Evolutionary conservation across 2,797 vertebrate species (phyloP), one percentile per base, ranked within the genome.

Genomic region (Xenopus petersii): DNA sequence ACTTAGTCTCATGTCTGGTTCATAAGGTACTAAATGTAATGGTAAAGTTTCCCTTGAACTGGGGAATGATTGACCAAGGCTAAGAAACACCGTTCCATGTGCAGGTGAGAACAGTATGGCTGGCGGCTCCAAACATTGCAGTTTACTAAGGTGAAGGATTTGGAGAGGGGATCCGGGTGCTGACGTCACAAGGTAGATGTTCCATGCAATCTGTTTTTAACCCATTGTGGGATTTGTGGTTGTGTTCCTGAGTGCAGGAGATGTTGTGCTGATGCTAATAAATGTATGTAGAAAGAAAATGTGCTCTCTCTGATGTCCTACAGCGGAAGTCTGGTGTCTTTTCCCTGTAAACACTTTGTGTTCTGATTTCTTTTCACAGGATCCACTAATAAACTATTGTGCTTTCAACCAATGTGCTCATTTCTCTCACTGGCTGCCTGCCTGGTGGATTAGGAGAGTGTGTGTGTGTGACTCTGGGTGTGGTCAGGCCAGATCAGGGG

Each of bases 351-450:
- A 79, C 77, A 79, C 71, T 74, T 70, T 60, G 71, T 79, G 77
- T 74, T 74, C 67, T 55, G 36, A 74, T 79, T 74, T 74, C 67
- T 79, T 79, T 73, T 65, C 77, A 79, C 71, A 74, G 67, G 54
- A 66, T 79, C 71, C 77, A 79, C 77, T 79, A 79, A 79, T 79
- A 79, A 79, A 79, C 73, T 73, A 71, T 79, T 70, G 77, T 79
- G 71, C 71, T 79, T 79, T 79, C 71, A 70, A 24, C 24, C 30
- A 9, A 13, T 2, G 47, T 67, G 42, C 21, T 60, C 21, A 60
- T 13, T 60, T 60, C 10, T 24, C 21, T 24, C 21, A 21, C 21
- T 21, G 21, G 21, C 21, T 21, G 21, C 21, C 21, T 21, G 21
- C 21, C 21, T 21, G 21, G 21, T 21, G 21, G 21, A 21, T 21